Base-by-base conservation (phyloP, 2,113 vertebrate genomes). In the Columbina picui region DNA sequence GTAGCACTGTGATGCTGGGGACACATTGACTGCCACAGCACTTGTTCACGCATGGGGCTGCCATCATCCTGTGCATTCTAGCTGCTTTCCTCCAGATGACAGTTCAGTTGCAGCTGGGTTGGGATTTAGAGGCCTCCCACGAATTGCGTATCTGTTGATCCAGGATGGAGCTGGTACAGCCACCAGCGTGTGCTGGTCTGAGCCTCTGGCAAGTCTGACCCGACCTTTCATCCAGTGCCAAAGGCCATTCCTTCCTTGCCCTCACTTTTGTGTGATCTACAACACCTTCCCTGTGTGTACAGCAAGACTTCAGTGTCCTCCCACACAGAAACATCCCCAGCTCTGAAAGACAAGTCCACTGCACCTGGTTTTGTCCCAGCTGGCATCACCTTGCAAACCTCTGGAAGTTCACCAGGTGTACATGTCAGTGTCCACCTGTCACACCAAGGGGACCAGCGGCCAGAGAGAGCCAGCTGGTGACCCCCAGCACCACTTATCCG, bases 21-120 rank as follows among this genome's bases (percentile, higher is more conserved):
- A 3, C 16, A 71, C 10, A 1, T 4, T 0, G 1, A 4, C 43
- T 38, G 55, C 73, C 87, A 43, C 50, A 50, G 59, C 7, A 15
- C 22, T 13, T 0, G 0, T 52, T 57, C 18, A 15, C 9, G 32
- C 0, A 0, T 8, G 34, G 25, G 34, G 50, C 60, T 71, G 69
- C 59, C 57, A 21, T 30, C 70, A 5, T 10, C n/a, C 10, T 0
- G 0, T 53, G 29, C 47, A 1, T 16, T 59, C 57, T 88, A 61
- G 41, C 41, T 3, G 1, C 53, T 32, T 36, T 52, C 27, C 41
- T 74, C 71, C 69, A 41, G 36, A 43, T 8, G 19, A 52, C 36
- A 38, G 36, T 19, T 79, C 55, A 14, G 8, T 21, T 69, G 59
- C 53, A 88, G 29, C 49, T 60, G 38, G 9, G 22, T 10, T 20